Conservation (phyloP, 2,797 vertebrate genomes). For the Enteromius thamalakanensis region DNA sequence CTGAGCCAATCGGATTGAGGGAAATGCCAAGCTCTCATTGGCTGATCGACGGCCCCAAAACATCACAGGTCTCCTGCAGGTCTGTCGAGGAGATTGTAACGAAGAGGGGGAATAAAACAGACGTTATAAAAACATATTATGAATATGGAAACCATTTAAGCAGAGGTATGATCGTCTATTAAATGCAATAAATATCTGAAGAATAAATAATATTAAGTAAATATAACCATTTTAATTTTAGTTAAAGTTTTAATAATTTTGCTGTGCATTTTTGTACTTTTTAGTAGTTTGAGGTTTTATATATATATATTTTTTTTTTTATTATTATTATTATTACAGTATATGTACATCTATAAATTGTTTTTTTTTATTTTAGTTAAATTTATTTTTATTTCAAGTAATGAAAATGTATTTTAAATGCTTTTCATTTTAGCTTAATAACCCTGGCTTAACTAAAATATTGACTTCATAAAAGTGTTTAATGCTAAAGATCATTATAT, state of each 20-base stretch:
- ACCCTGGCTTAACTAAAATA: not conserved
- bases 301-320: not conserved
- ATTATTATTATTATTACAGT: not conserved
- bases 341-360: not conserved
- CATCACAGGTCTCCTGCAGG: constrained; percentile 52
- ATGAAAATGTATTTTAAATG: not conserved
- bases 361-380: not conserved
- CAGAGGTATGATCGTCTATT: not conserved
- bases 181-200: not conserved
- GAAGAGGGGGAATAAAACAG: not conserved
- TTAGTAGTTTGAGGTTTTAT: not conserved
- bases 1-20: constrained; percentile 81
- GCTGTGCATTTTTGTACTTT: not conserved
- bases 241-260: not conserved
- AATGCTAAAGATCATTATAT: not conserved
- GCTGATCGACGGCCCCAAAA: constrained; percentile 75
- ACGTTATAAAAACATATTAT: not conserved
- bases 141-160: not conserved
- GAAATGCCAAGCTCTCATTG: constrained; percentile 80
- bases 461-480: not conserved
- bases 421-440: not conserved
- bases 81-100: not conserved
- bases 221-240: not conserved
- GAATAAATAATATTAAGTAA: not conserved
- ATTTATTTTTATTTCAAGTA: not conserved